phyloP scores from a whole-genome alignment of 2,797 vertebrate genomes.

The Gymnodraco acuticeps region DNA sequence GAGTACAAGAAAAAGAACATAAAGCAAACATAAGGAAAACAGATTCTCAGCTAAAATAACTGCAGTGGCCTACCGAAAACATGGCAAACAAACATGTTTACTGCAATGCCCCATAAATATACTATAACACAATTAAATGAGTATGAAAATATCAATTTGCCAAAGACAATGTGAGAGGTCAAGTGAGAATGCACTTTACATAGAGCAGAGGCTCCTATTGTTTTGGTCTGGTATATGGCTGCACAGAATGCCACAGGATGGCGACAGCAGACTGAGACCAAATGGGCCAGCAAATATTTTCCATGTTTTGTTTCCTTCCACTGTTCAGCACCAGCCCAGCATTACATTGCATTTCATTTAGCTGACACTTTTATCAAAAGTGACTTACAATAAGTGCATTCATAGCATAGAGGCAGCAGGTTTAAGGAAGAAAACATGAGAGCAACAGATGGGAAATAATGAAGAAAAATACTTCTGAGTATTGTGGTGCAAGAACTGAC shows the following conservation, averaged over 20 bases:
- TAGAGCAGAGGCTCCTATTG: neutral
- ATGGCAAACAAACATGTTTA: neutral
- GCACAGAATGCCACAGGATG: conserved; percentile 43
- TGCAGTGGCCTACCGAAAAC: neutral
- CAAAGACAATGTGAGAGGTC: neutral
- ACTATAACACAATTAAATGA: neutral
- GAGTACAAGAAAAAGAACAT: neutral
- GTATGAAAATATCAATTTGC: neutral
- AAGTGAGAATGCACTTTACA: neutral
- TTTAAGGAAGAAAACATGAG: conserved; percentile 12
- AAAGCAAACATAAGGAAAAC: neutral
- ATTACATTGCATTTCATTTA: no score
- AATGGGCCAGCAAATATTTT: neutral
- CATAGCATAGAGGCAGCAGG: neutral
- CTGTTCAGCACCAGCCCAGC: conserved; percentile 4
- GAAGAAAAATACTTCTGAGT: neutral
- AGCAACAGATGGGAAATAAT: neutral
- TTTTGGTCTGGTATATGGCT: neutral
- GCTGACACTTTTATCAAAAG: no score
- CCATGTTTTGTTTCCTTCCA: conserved; percentile 25
- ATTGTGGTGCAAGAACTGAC: neutral
- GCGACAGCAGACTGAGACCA: conserved; percentile 28
- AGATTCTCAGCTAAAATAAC: neutral
- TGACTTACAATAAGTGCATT: no score
- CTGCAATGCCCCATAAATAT: neutral